These are phyloP conservation scores for Blera fallax DNA, from an alignment of 2,888 invertebrate species.

Conservation along the genomic window DNA sequence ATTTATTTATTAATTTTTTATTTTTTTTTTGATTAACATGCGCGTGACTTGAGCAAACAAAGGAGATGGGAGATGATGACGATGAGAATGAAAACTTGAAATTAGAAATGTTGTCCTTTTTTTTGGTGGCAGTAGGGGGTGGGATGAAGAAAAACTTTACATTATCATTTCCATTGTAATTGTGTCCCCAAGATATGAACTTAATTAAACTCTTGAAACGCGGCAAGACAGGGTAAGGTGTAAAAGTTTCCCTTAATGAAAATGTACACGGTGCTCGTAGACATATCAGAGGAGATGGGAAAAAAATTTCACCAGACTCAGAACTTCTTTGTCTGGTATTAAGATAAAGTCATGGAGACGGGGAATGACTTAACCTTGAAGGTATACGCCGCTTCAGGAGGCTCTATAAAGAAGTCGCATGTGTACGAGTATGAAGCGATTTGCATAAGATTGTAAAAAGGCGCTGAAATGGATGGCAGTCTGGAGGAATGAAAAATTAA, in stretches of 20 bases:
- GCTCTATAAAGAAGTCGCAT: slow-evolving; percentile 25
- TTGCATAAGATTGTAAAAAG: slow-evolving; percentile 36
- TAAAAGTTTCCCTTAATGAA: slow-evolving; percentile 22
- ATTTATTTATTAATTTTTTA: neutral
- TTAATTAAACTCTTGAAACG: slow-evolving; percentile 55
- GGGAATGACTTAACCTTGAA: slow-evolving; percentile 13
- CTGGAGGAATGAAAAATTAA: slow-evolving; percentile 29
- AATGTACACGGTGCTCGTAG: slow-evolving; percentile 4
- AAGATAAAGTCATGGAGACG: neutral
- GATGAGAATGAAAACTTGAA: slow-evolving; percentile 44
- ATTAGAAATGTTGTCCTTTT: slow-evolving; percentile 18
- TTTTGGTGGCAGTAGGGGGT: neutral
- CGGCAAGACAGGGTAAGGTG: neutral
- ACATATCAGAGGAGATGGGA: neutral
- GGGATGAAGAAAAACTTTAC: slow-evolving; percentile 11
- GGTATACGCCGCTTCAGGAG: neutral
- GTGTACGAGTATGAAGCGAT: slow-evolving; percentile 33
- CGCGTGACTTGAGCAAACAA: neutral
- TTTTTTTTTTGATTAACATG: neutral
- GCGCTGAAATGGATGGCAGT: slow-evolving; percentile 20
- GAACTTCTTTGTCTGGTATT: slow-evolving; percentile 11
- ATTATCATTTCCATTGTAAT: slow-evolving; percentile 58
- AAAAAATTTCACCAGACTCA: neutral
- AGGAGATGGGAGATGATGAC: neutral
- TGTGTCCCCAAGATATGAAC: slow-evolving; percentile 68